Evolutionary conservation across 2,113 vertebrate species (phyloP), one percentile per base, ranked within the genome.

Genomic region (Chaetops frenatus): DNA sequence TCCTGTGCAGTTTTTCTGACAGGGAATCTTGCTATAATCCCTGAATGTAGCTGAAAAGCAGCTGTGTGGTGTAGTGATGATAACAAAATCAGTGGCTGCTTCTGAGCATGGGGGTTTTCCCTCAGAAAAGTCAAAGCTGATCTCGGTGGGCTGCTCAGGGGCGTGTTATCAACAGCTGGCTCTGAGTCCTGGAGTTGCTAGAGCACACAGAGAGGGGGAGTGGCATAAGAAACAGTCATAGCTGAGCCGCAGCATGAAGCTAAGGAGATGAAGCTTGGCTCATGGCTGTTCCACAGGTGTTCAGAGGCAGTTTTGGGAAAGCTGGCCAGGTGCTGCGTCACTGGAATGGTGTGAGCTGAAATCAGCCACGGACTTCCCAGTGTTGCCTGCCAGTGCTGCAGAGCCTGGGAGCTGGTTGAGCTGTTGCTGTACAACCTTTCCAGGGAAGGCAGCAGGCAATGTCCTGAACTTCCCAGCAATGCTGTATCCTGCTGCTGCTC

Each of bases 321-420:
- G 11, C 35, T 38, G 66, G 33, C 38, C 50, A 19, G 81, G 11
- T 53, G 38, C 33, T 27, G 18, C 19, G 35, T 54, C 4, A 9
- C 79, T 21, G 6, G 45, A 38, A 61, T 40, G 57, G 5, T 8
- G 53, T 7, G 53, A 47, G 36, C 5, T 3, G 67, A 54, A 67
- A 42, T 23, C 0, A 1, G 57, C 12, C 1, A 4, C 0, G 0
- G 54, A 21, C 10, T 15, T 76, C 27, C 69, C 35, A 2, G 7
- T 3, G 57, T 15, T 27, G 50, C 61, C 44, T 24, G 62, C 47
- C 25, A 5, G 51, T 15, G 10, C n/a, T 44, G 58, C 2, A 0
- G 61, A 38, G 38, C 8, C 50, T 6, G 40, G 11, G 40, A 87
- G 50, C 42, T 15, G 69, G 31, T 29, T 1, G 7, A 67, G 65